Evolutionary conservation across 2,797 vertebrate species (phyloP).

Genomic region (Phoeniculus purpureus): DNA sequence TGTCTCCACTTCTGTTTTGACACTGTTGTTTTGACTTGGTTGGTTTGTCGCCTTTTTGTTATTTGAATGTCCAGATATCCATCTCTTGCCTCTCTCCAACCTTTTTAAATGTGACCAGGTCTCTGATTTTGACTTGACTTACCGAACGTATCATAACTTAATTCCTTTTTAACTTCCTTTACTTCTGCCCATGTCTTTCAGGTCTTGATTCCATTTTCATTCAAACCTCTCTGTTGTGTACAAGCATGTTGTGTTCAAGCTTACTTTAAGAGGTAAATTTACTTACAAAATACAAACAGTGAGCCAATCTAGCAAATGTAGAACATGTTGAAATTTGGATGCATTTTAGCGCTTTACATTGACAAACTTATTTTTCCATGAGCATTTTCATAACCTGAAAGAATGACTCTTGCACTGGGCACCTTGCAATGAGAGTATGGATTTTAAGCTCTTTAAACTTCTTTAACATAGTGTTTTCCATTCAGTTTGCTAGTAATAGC

Average conservation of each 20-base stretch:
- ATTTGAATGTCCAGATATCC: not conserved
- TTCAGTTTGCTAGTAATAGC: not conserved
- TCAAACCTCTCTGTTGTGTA: not conserved
- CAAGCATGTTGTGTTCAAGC: not conserved
- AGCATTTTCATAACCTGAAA: not conserved
- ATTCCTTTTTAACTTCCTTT: not conserved
- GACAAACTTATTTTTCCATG: not conserved
- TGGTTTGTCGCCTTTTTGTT: not conserved
- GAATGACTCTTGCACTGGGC: not conserved
- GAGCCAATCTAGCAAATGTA: slow-evolving; percentile 10
- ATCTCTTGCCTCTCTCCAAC: not conserved
- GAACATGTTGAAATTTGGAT: not conserved
- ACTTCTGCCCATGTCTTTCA: not conserved
- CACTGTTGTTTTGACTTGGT: not conserved
- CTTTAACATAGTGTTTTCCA: not conserved
- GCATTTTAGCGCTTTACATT: not conserved
- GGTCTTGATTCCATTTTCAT: not conserved
- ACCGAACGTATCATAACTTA: not conserved
- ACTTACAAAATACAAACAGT: not conserved
- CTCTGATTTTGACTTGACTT: not conserved
- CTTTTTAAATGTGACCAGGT: not conserved
- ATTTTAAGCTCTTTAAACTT: not conserved
- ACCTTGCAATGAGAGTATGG: not conserved
- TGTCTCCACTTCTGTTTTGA: not conserved
- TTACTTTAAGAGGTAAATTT: not conserved